These are phyloP conservation scores for Ethmia dodecea DNA, from an alignment of 2,888 invertebrate genomes.

Conservation along the genomic window DNA sequence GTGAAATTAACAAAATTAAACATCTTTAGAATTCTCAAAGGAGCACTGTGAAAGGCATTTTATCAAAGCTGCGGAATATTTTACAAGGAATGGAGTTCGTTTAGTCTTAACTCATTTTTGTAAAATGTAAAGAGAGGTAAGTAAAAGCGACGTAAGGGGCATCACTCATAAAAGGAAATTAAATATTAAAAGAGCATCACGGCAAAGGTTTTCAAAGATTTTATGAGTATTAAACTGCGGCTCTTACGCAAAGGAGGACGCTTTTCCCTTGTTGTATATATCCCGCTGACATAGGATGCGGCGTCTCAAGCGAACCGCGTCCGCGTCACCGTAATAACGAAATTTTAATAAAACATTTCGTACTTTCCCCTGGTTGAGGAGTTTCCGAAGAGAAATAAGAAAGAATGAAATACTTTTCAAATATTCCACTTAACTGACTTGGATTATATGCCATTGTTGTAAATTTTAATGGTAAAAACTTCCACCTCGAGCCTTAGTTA, in stretches of 20 bases:
- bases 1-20: conserved; percentile 20
- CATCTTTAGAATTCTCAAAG: conserved; percentile 19
- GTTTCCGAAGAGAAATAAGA: conserved; percentile 35
- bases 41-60: conserved; percentile 18
- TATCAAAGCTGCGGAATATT: conserved; percentile 19
- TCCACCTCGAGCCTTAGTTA: conserved; percentile 12
- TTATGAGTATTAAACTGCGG: conserved; percentile 47
- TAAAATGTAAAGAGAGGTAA: conserved; percentile 30
- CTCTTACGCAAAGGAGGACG: conserved; percentile 38
- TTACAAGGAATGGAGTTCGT: conserved; percentile 13
- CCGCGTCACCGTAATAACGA: conserved; percentile 52
- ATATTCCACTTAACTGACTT: conserved; percentile 41
- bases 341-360: conserved; percentile 62
- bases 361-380: conserved; percentile 26
- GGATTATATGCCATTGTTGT: conserved; percentile 42
- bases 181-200: conserved; percentile 68
- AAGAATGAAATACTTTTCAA: conserved; percentile 37
- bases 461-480: conserved; percentile 30
- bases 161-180: conserved; percentile 56
- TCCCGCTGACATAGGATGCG: conserved; percentile 23
- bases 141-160: conserved; percentile 33
- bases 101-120: conserved; percentile 33
- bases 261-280: conserved; percentile 21
- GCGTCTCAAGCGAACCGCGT: conserved; percentile 22
- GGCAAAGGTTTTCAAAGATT: conserved; percentile 56